These are phyloP conservation scores for Gavia stellata DNA, from an alignment of 2,113 vertebrate genomes.

Conservation along the genomic window DNA sequence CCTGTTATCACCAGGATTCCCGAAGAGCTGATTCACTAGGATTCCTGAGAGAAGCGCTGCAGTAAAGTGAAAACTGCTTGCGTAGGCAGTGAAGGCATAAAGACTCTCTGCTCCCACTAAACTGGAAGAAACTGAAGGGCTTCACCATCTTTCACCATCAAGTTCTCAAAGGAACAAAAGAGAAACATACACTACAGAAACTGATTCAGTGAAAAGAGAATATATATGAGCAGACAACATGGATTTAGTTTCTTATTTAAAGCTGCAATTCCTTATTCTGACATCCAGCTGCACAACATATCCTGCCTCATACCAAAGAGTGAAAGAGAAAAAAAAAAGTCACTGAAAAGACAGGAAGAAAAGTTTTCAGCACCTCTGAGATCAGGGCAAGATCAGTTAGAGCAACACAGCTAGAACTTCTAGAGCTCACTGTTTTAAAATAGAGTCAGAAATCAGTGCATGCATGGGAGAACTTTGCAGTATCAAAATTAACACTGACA, in stretches of 20 bases:
- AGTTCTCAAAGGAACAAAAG: background rate
- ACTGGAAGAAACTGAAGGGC: background rate
- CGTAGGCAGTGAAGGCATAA: background rate
- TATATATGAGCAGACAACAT: background rate
- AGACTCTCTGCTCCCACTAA: background rate
- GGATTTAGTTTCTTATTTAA: background rate
- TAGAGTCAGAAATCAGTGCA: background rate
- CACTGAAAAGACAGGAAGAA: background rate
- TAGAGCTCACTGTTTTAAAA: background rate
- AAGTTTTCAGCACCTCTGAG: background rate
- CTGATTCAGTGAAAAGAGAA: background rate
- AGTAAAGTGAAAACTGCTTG: background rate
- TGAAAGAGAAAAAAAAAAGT: background rate
- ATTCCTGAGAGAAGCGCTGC: background rate
- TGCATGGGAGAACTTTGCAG: background rate
- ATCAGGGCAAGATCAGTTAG: background rate
- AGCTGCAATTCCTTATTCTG: background rate
- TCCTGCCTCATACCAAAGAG: background rate
- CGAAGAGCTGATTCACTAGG: background rate
- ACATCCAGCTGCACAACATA: background rate
- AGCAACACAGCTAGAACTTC: background rate
- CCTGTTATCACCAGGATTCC: background rate
- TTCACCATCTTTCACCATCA: background rate
- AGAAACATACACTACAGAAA: background rate
- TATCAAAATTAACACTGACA: background rate